Evolutionary conservation across 2,888 invertebrate genomes (phyloP).

Genomic region (Platynereis dumerilii): DNA sequence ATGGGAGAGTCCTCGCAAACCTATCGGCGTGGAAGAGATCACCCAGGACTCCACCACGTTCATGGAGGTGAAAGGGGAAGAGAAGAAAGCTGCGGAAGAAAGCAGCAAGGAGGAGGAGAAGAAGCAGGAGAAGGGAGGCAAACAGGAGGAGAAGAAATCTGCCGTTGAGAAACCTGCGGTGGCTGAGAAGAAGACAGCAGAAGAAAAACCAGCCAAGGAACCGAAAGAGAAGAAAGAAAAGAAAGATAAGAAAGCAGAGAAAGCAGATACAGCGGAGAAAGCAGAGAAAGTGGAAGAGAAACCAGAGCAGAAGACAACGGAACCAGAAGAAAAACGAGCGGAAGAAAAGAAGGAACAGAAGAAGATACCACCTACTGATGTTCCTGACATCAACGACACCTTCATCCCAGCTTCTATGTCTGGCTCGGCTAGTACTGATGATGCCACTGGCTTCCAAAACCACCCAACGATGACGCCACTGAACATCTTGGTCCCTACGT

Average conservation of each 20-base stretch:
- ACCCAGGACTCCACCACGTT: slow-evolving; percentile 1
- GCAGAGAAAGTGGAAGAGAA: no score
- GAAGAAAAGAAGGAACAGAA: slow-evolving; percentile 31
- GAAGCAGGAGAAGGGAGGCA: slow-evolving; percentile 37
- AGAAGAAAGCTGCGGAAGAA: slow-evolving; percentile 16
- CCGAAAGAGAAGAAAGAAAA: no score
- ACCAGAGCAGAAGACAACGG: slow-evolving; percentile 28
- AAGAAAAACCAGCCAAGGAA: no score
- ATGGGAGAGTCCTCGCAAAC: not conserved
- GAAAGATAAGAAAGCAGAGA: no score
- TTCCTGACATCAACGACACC: no score
- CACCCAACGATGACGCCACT: no score
- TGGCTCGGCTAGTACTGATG: no score
- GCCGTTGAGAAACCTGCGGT: not conserved
- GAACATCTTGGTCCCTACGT: no score
- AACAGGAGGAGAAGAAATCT: slow-evolving; percentile 37
- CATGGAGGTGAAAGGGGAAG: slow-evolving; percentile 19
- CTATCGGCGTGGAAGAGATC: slow-evolving; percentile 9
- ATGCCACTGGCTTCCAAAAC: no score
- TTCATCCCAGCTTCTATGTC: no score
- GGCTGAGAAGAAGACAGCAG: no score
- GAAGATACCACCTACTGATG: slow-evolving; percentile 16
- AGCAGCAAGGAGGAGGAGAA: slow-evolving; percentile 26
- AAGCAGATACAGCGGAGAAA: no score
- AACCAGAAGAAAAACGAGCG: slow-evolving; percentile 34